Base-by-base conservation (phyloP, 2,113 vertebrate species). In the Limanda limanda region DNA sequence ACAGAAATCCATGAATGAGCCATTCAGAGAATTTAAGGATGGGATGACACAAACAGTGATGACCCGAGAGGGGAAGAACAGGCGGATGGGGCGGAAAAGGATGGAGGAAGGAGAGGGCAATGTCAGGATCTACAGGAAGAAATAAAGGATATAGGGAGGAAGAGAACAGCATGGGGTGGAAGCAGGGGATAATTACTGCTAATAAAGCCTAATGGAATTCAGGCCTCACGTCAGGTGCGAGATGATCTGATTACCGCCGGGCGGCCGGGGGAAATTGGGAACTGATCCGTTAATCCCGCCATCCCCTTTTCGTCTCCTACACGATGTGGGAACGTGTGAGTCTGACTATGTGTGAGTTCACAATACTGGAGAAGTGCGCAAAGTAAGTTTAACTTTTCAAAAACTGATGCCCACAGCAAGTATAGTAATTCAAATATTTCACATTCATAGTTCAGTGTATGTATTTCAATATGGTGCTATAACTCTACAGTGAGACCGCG, bases 151-250 rank as follows among this genome's bases (percentile, higher is more conserved):
- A 79, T 81, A 54, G 71, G 70, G 71, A 68, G 68, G 54, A 52
- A 71, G 76, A 61, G 82, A 86, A 81, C 88, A 85, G 91, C 81
- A 87, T 81, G 92, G 79, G 83, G 89, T 76, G 79, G 89, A 85
- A 86, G 89, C 86, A 72, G 71, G 67, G 82, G 79, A 93, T 95
- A 94, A 95, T 95, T 93, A 95, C 85, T 91, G 90, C 91, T 94
- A 95, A 94, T 94, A 93, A 94, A 94, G 89, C 87, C 89, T 93
- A 93, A 94, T 94, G 92, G 92, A 94, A 94, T 93, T 94, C 92
- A 94, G 91, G 83, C 87, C 86, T 86, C 92, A 91, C 89, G 87
- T 94, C 92, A 94, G 93, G 94, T 94, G 88, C 85, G 80, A 86
- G 90, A 93, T 92, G 93, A 94, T 93, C 92, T 93, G 94, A 95